A percentile compares a stretch with the other conserved stretches of the same genome.
These are phyloP conservation scores for Prionailurus bengalensis DNA, from an alignment of 2,113 vertebrate species.

Conservation along the genomic window DNA sequence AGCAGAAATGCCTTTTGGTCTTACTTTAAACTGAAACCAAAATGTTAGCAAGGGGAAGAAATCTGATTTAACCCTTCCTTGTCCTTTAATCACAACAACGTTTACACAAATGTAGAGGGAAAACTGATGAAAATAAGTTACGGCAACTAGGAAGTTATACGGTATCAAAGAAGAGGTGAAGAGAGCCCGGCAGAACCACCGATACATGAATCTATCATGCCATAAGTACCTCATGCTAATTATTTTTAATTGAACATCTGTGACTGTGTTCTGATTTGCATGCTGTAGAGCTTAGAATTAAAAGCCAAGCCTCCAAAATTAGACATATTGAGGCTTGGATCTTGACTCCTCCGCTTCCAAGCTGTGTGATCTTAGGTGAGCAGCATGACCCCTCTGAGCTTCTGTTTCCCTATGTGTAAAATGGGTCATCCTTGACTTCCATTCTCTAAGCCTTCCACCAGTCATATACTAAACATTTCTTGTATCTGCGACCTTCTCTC, in stretches of 20 bases:
- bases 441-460: not conserved
- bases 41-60: not conserved
- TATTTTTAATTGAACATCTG: not conserved
- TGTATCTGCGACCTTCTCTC: not conserved
- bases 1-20: not conserved
- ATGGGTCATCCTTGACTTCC: constrained; percentile 53
- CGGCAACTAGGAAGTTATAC: not conserved
- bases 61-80: not conserved
- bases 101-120: not conserved
- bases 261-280: not conserved
- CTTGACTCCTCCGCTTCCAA: not conserved
- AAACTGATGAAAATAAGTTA: not conserved
- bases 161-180: not conserved
- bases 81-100: constrained; percentile 10
- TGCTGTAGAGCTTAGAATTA: not conserved
- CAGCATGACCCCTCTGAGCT: constrained; percentile 51
- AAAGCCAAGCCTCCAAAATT: not conserved
- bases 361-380: constrained; percentile 49
- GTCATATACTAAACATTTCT: not conserved
- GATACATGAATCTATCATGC: not conserved
- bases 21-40: constrained; percentile 54
- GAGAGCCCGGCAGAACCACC: not conserved
- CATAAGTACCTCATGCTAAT: not conserved
- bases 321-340: not conserved
- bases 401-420: not conserved